These are phyloP conservation scores for Pteropus rufus DNA, from an alignment of 2,797 vertebrate species.

Conservation along the genomic window DNA sequence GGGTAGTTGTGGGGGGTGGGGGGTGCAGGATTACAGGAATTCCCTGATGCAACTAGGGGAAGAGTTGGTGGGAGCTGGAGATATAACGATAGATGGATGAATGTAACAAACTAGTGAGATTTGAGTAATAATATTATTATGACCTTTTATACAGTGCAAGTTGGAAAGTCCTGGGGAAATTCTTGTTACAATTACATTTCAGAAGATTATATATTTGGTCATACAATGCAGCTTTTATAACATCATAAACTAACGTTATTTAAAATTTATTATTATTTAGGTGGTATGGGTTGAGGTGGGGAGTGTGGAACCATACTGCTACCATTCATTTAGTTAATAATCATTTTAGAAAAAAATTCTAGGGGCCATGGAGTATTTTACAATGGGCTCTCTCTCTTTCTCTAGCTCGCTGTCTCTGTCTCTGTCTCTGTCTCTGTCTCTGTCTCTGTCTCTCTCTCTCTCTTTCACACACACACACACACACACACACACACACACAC, in stretches of 20 bases:
- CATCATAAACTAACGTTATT: not conserved
- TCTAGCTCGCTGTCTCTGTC: too few species aligned
- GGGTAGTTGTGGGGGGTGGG: not conserved
- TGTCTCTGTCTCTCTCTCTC: too few species aligned
- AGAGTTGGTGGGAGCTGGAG: not conserved
- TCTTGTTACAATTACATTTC: not conserved
- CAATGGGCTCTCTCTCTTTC: too few species aligned
- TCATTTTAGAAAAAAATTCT: not conserved
- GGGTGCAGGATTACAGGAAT: not conserved
- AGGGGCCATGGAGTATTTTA: not conserved
- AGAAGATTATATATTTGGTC: not conserved
- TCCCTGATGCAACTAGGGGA: not conserved
- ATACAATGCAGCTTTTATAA: not conserved
- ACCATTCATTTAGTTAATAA: not conserved
- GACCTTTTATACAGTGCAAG: not conserved
- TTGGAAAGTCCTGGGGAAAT: not conserved
- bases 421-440: too few species aligned
- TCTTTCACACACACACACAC: not conserved
- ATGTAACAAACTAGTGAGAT: not conserved
- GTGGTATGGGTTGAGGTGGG: not conserved
- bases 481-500: not conserved
- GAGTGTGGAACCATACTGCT: not conserved
- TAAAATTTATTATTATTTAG: not conserved
- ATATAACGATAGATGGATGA: not conserved
- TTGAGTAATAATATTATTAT: not conserved